A percentile compares a stretch with the other conserved stretches of the same genome.
These are phyloP conservation scores for Prietella phreatophila DNA, from an alignment of 2,113 vertebrate genomes.

Conservation along the genomic window DNA sequence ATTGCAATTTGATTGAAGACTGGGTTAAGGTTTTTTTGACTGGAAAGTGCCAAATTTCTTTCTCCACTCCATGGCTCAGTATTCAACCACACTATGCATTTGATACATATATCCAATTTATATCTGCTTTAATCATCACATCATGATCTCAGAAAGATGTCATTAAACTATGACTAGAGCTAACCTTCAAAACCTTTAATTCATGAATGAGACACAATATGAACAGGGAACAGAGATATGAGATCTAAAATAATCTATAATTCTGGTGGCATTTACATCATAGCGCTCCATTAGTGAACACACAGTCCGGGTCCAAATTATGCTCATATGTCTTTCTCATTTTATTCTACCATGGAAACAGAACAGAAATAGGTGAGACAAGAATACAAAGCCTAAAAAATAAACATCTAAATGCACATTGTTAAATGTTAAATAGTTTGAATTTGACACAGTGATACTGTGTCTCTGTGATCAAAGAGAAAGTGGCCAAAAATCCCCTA, in stretches of 20 bases:
- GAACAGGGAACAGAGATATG: constrained; percentile 33
- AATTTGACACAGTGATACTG: neutral
- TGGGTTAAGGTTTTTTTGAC: neutral
- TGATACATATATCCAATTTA: constrained; percentile 29
- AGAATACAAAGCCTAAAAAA: neutral
- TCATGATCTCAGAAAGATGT: constrained; percentile 32
- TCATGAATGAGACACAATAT: constrained; percentile 39
- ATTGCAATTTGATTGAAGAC: neutral
- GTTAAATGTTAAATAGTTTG: constrained; percentile 13
- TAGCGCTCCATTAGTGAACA: constrained; percentile 17
- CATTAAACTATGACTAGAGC: constrained; percentile 37
- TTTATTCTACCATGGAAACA: neutral
- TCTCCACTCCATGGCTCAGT: neutral
- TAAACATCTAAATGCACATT: neutral
- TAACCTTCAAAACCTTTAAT: constrained; percentile 46
- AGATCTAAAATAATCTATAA: constrained; percentile 45
- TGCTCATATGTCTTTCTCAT: neutral
- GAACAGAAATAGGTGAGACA: neutral
- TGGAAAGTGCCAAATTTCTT: neutral
- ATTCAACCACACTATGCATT: neutral
- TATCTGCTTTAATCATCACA: constrained; percentile 42
- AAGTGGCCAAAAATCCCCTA: neutral
- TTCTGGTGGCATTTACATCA: constrained; percentile 46
- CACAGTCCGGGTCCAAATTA: constrained; percentile 18
- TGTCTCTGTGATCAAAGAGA: constrained; percentile 6